These are phyloP conservation scores for Xenopus borealis DNA, from an alignment of 2,113 vertebrate species.

Conservation along the genomic window DNA sequence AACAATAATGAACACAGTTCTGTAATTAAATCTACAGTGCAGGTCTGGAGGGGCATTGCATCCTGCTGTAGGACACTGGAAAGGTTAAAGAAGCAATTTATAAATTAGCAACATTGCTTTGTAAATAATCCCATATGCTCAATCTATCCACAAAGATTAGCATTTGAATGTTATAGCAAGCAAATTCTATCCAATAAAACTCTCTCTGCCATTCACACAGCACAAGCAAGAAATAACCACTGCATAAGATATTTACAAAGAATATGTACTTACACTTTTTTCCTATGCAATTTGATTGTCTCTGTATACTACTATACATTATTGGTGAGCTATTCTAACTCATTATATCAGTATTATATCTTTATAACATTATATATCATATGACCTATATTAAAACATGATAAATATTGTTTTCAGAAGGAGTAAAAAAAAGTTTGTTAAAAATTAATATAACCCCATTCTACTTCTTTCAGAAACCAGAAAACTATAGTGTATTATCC, in stretches of 20 bases:
- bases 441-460: too few species aligned
- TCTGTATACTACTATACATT: too few species aligned
- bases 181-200: background rate
- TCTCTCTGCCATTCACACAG: background rate
- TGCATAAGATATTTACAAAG: background rate
- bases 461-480: too few species aligned
- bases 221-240: background rate
- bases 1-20: constrained; percentile 2
- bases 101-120: background rate
- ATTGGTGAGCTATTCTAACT: too few species aligned
- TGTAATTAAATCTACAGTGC: constrained; percentile 17
- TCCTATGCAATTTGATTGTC: too few species aligned
- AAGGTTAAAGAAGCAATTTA: constrained; percentile 24
- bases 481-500: too few species aligned
- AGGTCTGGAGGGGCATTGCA: background rate
- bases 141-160: constrained; percentile 1
- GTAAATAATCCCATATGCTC: constrained; percentile 28
- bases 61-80: constrained; percentile 3
- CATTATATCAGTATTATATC: too few species aligned
- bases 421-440: too few species aligned
- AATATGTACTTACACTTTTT: too few species aligned
- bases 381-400: too few species aligned
- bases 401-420: too few species aligned
- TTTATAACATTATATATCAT: too few species aligned
- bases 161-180: background rate